phyloP scores from a whole-genome alignment of 2,797 vertebrate species.

The Emydoidea blandingii region DNA sequence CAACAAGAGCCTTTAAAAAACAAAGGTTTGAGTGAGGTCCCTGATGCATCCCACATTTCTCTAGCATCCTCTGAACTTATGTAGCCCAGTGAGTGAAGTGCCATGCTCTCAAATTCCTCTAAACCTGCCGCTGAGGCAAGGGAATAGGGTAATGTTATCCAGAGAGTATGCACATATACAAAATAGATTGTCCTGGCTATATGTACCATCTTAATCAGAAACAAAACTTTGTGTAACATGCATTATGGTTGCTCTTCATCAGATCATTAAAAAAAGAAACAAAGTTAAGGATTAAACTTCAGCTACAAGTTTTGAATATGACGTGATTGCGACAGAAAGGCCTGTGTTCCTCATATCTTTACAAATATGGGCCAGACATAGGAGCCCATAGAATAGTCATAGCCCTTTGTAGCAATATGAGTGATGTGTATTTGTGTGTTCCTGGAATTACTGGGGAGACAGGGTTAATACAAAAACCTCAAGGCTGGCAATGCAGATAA shows the following conservation, averaged over 20 bases:
- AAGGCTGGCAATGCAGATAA: neutral
- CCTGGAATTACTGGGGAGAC: too few relatives aligned
- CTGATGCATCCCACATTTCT: neutral
- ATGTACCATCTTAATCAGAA: neutral
- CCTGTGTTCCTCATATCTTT: too few relatives aligned
- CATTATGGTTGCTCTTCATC: neutral
- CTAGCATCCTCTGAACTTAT: neutral
- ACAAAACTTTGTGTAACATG: neutral
- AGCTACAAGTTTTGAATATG: neutral
- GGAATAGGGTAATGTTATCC: neutral
- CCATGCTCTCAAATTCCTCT: too few relatives aligned
- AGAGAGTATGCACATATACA: neutral
- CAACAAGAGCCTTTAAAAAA: neutral
- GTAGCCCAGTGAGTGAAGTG: neutral
- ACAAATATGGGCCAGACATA: too few relatives aligned
- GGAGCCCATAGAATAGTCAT: too few relatives aligned
- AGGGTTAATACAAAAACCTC: too few relatives aligned
- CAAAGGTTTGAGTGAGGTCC: neutral
- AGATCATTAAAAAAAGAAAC: neutral
- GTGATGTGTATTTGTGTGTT: too few relatives aligned
- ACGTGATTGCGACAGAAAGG: neutral
- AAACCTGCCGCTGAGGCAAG: neutral
- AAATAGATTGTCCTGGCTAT: neutral
- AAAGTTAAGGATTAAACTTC: neutral
- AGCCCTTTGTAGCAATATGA: too few relatives aligned